These are phyloP conservation scores for Calyptomena viridis DNA, from an alignment of 2,113 vertebrate species.

Conservation along the genomic window DNA sequence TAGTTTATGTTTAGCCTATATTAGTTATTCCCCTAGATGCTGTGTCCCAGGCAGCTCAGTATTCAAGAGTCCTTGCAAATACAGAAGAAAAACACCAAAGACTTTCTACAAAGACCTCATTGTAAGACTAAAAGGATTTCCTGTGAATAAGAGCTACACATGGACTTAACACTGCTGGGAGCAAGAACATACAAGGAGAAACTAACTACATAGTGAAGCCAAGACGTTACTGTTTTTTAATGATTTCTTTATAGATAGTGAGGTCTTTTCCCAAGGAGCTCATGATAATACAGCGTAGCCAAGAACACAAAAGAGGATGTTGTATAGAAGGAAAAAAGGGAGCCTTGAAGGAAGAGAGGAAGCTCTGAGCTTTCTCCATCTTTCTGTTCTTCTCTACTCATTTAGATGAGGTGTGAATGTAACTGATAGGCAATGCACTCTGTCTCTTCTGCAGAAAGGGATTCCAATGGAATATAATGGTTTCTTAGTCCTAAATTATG, in stretches of 20 bases:
- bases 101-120: slow-evolving; percentile 50
- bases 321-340: neutral
- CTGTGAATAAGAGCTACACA: slow-evolving; percentile 60
- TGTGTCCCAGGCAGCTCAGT: slow-evolving; percentile 3
- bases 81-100: slow-evolving; percentile 60
- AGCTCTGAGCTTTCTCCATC: slow-evolving; percentile 2
- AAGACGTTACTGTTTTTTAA: slow-evolving; percentile 35
- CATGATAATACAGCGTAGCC: neutral
- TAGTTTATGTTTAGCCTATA: slow-evolving; percentile 57
- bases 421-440: neutral
- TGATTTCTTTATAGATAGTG: slow-evolving; percentile 47
- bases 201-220: slow-evolving; percentile 29
- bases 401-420: slow-evolving; percentile 23
- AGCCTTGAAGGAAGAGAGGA: slow-evolving; percentile 25
- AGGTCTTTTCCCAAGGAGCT: slow-evolving; percentile 56
- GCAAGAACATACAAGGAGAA: slow-evolving; percentile 64
- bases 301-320: slow-evolving; percentile 30
- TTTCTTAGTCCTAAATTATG: neutral
- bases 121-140: slow-evolving; percentile 65
- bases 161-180: slow-evolving; percentile 62
- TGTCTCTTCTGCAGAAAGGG: neutral
- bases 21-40: slow-evolving; percentile 52
- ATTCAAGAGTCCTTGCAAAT: slow-evolving; percentile 61
- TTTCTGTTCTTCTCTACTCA: slow-evolving; percentile 13
- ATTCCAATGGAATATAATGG: neutral